A percentile compares a stretch with the other conserved stretches of the same genome.
Evolutionary conservation across 2,113 vertebrate genomes (phyloP).

Genomic region (Glaucomys volans): DNA sequence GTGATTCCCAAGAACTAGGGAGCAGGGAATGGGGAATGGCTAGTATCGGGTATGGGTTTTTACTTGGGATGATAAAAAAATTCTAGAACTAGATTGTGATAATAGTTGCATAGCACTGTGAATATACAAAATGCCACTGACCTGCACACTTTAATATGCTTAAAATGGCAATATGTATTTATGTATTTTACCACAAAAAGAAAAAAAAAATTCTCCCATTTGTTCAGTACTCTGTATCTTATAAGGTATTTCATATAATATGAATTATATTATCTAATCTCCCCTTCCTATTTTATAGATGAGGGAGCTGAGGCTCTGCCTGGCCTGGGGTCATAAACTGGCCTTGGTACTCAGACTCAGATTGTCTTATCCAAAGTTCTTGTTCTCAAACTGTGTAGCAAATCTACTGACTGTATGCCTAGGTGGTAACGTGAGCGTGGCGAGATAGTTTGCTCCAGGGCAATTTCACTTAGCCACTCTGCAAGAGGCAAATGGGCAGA

Average conservation of each 20-base stretch:
- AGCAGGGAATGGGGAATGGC: neutral
- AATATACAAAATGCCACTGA: neutral
- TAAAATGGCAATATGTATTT: neutral
- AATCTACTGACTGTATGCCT: too few relatives aligned
- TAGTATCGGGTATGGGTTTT: neutral
- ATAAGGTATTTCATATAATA: too few relatives aligned
- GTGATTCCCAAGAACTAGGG: neutral
- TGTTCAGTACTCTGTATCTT: neutral
- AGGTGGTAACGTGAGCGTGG: neutral
- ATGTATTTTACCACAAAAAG: neutral
- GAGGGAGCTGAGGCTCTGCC: neutral
- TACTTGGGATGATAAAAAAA: neutral
- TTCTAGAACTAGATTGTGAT: neutral
- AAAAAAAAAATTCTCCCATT: neutral
- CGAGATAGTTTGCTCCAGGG: rapidly evolving
- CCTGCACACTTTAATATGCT: neutral
- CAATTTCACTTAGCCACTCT: neutral
- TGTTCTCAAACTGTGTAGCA: neutral
- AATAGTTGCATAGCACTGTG: neutral
- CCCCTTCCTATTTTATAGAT: neutral
- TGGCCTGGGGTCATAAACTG: neutral
- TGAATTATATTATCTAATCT: neutral
- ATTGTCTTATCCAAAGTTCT: neutral
- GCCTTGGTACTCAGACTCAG: neutral
- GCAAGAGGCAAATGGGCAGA: neutral